These are phyloP conservation scores for Chrysopilus asiliformis DNA, from an alignment of 2,888 invertebrate genomes.

Conservation along the genomic window DNA sequence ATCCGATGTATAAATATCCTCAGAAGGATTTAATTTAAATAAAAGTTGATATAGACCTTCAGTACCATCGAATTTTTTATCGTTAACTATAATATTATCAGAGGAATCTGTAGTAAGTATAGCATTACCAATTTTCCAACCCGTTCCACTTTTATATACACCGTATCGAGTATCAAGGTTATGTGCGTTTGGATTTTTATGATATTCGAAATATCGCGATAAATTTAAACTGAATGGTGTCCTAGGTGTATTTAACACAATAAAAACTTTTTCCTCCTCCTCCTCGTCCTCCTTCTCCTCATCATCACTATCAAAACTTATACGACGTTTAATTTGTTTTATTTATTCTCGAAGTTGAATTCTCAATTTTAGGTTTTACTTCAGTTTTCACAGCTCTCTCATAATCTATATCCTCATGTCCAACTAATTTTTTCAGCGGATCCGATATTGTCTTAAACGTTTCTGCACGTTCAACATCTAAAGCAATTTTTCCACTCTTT, in stretches of 20 bases:
- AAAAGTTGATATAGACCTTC: constrained; percentile 4
- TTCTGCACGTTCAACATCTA: not conserved
- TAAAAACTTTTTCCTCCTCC: not conserved
- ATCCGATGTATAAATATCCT: not conserved
- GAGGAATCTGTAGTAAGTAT: not conserved
- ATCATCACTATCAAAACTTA: not conserved
- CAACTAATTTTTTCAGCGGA: constrained; percentile 2
- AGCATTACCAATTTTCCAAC: not conserved
- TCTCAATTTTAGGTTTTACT: not conserved
- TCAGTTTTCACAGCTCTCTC: not conserved
- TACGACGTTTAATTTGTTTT: not conserved
- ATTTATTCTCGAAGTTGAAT: not conserved
- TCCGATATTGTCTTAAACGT: not conserved
- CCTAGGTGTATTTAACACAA: too few relatives aligned
- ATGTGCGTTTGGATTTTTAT: not conserved
- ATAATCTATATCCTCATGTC: not conserved
- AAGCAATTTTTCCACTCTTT: not conserved
- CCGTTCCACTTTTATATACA: not conserved
- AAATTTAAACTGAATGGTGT: too few relatives aligned
- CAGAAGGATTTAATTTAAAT: not conserved
- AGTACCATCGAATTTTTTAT: not conserved
- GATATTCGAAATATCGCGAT: not conserved
- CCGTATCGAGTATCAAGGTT: not conserved
- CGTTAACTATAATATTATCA: not conserved
- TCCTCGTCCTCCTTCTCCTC: not conserved